Conservation (phyloP, 2,113 vertebrate species). For the Salvelinus sp. region DNA sequence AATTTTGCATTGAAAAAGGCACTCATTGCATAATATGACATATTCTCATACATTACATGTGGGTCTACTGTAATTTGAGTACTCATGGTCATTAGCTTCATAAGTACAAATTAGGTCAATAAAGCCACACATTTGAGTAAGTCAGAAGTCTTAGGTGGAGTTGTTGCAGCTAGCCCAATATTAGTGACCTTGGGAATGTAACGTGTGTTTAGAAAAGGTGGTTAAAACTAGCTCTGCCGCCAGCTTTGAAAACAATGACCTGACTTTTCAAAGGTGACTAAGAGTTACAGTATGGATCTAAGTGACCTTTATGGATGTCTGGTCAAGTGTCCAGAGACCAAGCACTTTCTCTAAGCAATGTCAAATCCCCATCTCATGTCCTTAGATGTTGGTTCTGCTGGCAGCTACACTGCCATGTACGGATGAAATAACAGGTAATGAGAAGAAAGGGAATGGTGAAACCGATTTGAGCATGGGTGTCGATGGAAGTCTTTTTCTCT, state of each 20-base stretch:
- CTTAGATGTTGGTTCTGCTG: conserved; percentile 46
- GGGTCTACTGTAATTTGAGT: neutral
- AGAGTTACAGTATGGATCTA: conserved; percentile 53
- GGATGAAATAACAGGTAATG: conserved; percentile 29
- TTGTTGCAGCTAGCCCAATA: conserved; percentile 20
- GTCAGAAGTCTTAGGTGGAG: neutral
- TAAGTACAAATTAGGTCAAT: neutral
- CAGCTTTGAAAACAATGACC: conserved; percentile 52
- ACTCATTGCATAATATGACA: neutral
- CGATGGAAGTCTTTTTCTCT: neutral
- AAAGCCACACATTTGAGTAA: neutral
- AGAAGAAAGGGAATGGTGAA: neutral
- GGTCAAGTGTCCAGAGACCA: conserved; percentile 59
- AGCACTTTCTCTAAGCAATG: conserved; percentile 52
- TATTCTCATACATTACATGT: neutral
- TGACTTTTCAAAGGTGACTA: conserved; percentile 61
- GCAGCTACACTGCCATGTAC: conserved; percentile 28
- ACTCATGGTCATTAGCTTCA: neutral
- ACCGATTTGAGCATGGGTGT: neutral
- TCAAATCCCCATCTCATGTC: conserved; percentile 49
- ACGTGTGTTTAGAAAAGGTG: conserved; percentile 34
- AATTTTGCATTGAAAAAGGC: neutral
- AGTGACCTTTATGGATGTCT: conserved; percentile 62
- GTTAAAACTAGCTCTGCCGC: conserved; percentile 42
- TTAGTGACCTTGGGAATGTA: conserved; percentile 44